Conservation (phyloP, 2,888 invertebrate species). For the Griposia aprilina region DNA sequence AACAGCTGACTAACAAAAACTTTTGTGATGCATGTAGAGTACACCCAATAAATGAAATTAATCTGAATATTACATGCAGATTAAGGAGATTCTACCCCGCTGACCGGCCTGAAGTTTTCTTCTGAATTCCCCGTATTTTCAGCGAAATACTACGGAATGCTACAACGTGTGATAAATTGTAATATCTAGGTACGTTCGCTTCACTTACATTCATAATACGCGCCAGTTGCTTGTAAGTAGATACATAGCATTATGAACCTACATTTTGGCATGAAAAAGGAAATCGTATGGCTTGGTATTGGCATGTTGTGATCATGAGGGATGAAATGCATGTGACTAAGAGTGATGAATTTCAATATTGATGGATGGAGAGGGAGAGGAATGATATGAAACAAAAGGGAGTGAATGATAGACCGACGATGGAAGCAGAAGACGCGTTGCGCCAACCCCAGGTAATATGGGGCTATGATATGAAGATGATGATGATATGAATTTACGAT, state of each 20-base stretch:
- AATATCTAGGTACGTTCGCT: conserved; percentile 12
- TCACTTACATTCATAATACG: conserved; percentile 12
- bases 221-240: background rate
- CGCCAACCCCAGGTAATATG: background rate
- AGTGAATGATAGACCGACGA: background rate
- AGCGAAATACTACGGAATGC: background rate
- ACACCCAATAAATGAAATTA: background rate
- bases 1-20: background rate
- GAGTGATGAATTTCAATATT: no score
- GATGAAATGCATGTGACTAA: background rate
- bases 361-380: no score
- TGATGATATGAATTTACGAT: background rate
- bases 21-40: background rate
- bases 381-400: background rate
- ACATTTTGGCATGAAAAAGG: background rate
- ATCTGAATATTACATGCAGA: background rate
- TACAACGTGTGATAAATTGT: background rate
- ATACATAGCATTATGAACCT: background rate
- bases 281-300: background rate
- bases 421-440: background rate
- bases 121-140: background rate
- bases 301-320: background rate
- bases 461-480: no score
- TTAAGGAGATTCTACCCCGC: no score
- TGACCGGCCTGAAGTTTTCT: background rate